phyloP scores from a whole-genome alignment of 2,797 vertebrate species.

The Sciaenops ocellatus region DNA sequence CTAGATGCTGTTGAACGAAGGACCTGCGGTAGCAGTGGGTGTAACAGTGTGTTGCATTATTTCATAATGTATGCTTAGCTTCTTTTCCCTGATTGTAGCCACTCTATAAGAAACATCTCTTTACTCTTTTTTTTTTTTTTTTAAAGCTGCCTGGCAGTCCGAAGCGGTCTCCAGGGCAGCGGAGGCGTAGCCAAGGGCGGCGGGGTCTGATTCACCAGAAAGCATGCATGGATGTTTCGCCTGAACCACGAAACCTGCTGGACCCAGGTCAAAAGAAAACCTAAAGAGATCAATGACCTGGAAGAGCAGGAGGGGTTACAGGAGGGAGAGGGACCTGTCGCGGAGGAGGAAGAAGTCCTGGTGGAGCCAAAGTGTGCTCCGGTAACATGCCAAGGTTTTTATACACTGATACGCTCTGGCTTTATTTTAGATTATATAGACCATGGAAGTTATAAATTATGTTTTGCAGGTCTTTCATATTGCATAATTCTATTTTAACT shows the following conservation, averaged over 20 bases:
- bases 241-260: constrained; percentile 77
- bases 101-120: not conserved
- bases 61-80: not conserved
- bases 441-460: constrained; percentile 35
- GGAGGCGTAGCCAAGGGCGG: constrained; percentile 72
- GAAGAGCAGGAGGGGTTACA: constrained; percentile 6
- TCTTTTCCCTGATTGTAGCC: not conserved
- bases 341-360: constrained; percentile 8
- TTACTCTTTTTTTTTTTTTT: constrained; percentile 6
- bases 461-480: constrained; percentile 31
- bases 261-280: constrained; percentile 31
- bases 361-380: constrained; percentile 5
- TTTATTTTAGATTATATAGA: constrained; percentile 26
- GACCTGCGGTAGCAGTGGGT: not conserved
- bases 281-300: constrained; percentile 26
- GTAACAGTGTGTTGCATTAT: no score
- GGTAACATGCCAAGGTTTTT: constrained; percentile 63
- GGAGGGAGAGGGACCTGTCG: not conserved
- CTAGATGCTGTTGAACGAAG: no score
- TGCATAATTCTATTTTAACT: constrained; percentile 9
- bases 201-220: constrained; percentile 80
- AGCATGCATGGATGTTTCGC: constrained; percentile 82
- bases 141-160: constrained; percentile 75
- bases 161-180: constrained; percentile 78
- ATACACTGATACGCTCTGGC: constrained; percentile 41